Conservation (phyloP, 2,113 vertebrate genomes). For the Cairina moschata region DNA sequence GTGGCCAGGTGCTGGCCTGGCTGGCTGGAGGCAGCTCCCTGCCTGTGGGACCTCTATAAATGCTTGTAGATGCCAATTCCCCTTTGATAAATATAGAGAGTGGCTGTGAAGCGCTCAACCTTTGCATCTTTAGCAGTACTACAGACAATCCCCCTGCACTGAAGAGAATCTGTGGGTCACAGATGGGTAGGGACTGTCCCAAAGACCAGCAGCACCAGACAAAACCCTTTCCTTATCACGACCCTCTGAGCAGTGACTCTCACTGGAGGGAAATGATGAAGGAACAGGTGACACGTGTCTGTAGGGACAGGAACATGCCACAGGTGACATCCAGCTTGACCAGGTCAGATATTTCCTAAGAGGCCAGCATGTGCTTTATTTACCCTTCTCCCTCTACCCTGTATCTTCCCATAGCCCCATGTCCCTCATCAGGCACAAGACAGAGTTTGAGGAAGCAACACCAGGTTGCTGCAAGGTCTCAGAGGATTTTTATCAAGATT, state of each 20-base stretch:
- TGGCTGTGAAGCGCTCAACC: rapidly evolving
- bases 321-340: neutral
- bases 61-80: rapidly evolving
- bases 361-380: no score
- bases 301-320: neutral
- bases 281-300: neutral
- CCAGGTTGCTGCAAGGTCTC: neutral
- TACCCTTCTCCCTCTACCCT: no score
- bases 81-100: neutral
- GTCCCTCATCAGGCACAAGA: neutral
- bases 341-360: rapidly evolving
- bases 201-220: neutral
- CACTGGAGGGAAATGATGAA: neutral
- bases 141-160: neutral
- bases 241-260: neutral
- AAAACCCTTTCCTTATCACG: neutral
- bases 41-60: neutral
- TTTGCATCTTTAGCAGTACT: rapidly evolving
- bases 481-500: neutral
- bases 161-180: neutral
- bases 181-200: neutral
- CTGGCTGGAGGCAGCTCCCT: neutral
- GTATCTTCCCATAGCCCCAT: neutral
- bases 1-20: neutral
- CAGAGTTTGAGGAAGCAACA: neutral